phyloP scores from a whole-genome alignment of 1,140 invertebrate species.

The Sycophaga agraensis region DNA sequence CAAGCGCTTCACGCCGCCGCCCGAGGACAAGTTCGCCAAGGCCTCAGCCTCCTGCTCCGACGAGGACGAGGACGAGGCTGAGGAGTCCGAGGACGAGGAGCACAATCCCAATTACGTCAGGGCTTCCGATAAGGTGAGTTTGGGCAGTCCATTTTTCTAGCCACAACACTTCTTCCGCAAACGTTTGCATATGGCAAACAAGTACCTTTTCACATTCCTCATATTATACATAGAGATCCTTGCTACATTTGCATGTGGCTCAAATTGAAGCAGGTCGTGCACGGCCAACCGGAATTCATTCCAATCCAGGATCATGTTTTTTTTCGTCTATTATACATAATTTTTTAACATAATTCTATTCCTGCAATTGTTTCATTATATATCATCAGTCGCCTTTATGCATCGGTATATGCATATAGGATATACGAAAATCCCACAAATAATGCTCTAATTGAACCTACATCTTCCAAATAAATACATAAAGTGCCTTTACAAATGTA shows the following conservation, averaged over 20 bases:
- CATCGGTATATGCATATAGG: too few species aligned
- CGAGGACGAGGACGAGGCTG: slow-evolving; percentile 64
- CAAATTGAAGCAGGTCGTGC: not conserved
- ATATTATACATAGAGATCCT: too few species aligned
- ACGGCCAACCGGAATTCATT: not conserved
- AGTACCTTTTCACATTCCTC: too few species aligned
- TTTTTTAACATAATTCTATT: too few species aligned
- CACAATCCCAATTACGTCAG: slow-evolving; percentile 63
- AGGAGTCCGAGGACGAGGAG: slow-evolving; percentile 60
- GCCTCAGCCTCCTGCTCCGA: slow-evolving; percentile 58
- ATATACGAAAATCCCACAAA: too few species aligned
- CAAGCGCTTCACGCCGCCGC: slow-evolving; percentile 86
- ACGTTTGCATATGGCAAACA: too few species aligned
- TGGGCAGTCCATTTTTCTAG: not conserved
- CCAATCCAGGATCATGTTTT: not conserved
- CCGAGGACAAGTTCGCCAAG: slow-evolving; percentile 67
- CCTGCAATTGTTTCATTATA: too few species aligned
- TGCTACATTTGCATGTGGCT: not conserved
- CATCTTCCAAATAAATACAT: too few species aligned
- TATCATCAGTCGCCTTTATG: too few species aligned
- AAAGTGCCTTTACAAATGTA: too few species aligned
- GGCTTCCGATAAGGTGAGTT: slow-evolving; percentile 57
- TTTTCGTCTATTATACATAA: too few species aligned
- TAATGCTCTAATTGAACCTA: too few species aligned
- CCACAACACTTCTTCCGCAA: not conserved